Percentiles rank a stretch among this genome's conserved stretches.
These are phyloP conservation scores for Pseudomyrmex flavicornis DNA, from an alignment of 1,140 invertebrate genomes.

Conservation along the genomic window DNA sequence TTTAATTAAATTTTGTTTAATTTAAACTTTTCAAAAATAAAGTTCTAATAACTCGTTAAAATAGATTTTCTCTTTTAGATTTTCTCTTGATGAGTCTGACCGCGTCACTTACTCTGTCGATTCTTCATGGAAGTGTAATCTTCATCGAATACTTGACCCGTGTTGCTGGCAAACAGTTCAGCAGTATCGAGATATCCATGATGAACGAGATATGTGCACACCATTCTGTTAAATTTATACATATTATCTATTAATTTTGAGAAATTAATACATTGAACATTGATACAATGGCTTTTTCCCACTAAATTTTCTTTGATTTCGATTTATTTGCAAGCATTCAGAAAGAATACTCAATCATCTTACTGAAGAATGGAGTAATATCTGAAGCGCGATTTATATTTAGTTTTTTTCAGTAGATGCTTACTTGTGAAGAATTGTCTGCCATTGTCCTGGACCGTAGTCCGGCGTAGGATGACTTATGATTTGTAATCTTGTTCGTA, in stretches of 20 bases:
- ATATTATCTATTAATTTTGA: conserved; percentile 60
- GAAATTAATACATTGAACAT: conserved; percentile 9
- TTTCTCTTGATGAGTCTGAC: not conserved
- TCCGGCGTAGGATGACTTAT: conserved; percentile 95
- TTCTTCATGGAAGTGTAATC: conserved; percentile 98
- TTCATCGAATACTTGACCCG: conserved; percentile 96
- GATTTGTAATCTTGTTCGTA: conserved; percentile 92
- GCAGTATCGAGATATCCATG: conserved; percentile 98
- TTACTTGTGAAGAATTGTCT: conserved; percentile 95
- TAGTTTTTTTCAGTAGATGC: conserved; percentile 62
- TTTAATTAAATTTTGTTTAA: no score
- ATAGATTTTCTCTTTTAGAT: not conserved
- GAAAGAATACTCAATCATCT: conserved; percentile 25
- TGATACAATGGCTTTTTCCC: not conserved
- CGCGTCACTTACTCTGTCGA: conserved; percentile 93
- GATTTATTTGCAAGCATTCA: conserved; percentile 36
- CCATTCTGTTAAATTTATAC: conserved; percentile 90
- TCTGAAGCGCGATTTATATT: not conserved
- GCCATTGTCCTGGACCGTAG: conserved; percentile 94
- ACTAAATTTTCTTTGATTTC: conserved; percentile 14
- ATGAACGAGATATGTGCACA: conserved; percentile 98
- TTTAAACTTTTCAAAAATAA: not conserved
- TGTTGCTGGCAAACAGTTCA: conserved; percentile 97
- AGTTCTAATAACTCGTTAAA: not conserved
- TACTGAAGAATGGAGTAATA: no score